A percentile compares a stretch with the other conserved stretches of the same genome.
Evolutionary conservation across 2,888 invertebrate species (phyloP).

Genomic region (Marasmarcha lunaedactyla): DNA sequence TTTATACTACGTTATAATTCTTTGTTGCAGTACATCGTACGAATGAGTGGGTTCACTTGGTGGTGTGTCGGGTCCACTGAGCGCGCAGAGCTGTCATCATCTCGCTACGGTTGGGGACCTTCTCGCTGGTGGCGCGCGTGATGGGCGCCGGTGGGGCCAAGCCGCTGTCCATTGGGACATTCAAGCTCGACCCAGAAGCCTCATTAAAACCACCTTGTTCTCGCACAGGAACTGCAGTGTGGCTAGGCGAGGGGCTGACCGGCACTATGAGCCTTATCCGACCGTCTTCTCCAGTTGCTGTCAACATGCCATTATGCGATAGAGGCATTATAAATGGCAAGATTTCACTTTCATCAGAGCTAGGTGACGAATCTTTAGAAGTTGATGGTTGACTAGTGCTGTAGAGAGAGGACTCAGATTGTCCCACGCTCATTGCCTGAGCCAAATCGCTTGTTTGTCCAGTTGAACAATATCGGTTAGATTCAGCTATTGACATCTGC

Average conservation of each 20-base stretch:
- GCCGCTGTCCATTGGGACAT: constrained; percentile 55
- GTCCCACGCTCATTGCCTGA: constrained; percentile 47
- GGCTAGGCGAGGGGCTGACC: constrained; percentile 60
- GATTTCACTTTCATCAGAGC: constrained; percentile 38
- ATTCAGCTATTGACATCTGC: constrained; percentile 11
- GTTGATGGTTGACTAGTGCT: constrained; percentile 53
- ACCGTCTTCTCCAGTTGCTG: constrained; percentile 72
- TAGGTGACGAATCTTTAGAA: constrained; percentile 51
- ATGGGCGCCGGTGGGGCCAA: constrained; percentile 74
- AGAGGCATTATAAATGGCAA: constrained; percentile 76
- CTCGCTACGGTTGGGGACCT: constrained; percentile 87
- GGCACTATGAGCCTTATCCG: constrained; percentile 74
- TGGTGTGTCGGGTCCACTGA: constrained; percentile 89
- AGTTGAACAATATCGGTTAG: constrained; percentile 15
- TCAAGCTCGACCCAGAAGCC: constrained; percentile 60
- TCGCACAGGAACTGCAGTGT: constrained; percentile 32
- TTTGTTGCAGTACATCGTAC: too few relatives aligned
- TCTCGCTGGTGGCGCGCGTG: constrained; percentile 85
- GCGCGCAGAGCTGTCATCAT: constrained; percentile 86
- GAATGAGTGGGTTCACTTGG: constrained; percentile 76
- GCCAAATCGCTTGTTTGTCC: constrained; percentile 29
- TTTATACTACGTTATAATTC: too few relatives aligned
- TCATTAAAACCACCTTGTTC: constrained; percentile 24
- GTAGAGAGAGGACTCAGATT: constrained; percentile 42
- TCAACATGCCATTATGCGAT: constrained; percentile 73